Evolutionary conservation across 2,113 vertebrate species (phyloP).

Genomic region (Mellivora capensis): DNA sequence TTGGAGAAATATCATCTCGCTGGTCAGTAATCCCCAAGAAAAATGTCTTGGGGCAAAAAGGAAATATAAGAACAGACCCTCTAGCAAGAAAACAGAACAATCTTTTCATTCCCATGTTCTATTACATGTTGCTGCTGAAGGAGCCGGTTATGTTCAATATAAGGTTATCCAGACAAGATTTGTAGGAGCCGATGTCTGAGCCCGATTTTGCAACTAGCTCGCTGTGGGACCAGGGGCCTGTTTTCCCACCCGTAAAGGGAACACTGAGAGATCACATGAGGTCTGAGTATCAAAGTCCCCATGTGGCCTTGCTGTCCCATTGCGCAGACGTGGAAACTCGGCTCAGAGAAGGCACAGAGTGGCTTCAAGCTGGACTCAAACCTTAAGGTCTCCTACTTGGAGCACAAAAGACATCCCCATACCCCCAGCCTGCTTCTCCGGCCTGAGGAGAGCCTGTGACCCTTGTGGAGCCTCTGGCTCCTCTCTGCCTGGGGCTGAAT

Average conservation of each 20-base stretch:
- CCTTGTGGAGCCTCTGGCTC: not conserved
- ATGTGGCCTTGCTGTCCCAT: fast-evolving
- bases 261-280: not conserved
- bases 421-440: fast-evolving
- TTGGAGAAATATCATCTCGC: not conserved
- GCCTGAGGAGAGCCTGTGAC: fast-evolving
- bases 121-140: fast-evolving
- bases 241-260: not conserved
- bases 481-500: not conserved
- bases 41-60: not conserved
- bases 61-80: not conserved
- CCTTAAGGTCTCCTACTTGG: not conserved
- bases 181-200: not conserved
- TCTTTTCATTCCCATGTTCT: not conserved
- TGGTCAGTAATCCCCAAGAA: not conserved
- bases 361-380: not conserved
- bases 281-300: not conserved
- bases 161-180: not conserved
- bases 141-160: not conserved
- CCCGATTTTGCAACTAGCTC: not conserved
- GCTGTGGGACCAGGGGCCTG: fast-evolving
- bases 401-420: not conserved
- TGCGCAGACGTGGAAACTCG: not conserved
- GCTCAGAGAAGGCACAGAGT: not conserved
- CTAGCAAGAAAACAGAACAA: not conserved